A percentile compares a stretch with the other conserved stretches of the same genome.
phyloP scores from a whole-genome alignment of 2,113 vertebrate species.

The Campylomormyrus numenius region DNA sequence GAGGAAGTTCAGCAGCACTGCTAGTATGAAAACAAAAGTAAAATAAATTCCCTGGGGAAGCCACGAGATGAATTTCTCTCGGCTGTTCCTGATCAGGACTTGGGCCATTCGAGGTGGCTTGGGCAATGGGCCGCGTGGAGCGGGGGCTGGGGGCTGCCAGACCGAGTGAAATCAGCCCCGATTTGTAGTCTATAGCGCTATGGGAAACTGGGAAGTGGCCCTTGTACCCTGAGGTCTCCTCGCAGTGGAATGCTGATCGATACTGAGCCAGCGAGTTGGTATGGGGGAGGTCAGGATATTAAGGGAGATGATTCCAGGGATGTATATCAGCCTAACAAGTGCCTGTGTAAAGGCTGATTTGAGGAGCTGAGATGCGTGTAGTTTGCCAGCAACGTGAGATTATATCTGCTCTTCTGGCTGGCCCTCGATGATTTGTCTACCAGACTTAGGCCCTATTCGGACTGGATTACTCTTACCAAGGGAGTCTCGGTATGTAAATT shows the following conservation, averaged over 20 bases:
- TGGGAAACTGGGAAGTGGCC: neutral
- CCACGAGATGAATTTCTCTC: neutral
- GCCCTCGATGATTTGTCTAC: neutral
- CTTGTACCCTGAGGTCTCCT: neutral
- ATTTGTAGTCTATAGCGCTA: neutral
- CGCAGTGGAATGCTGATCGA: neutral
- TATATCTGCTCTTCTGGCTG: neutral
- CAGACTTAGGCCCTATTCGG: neutral
- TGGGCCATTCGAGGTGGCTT: neutral
- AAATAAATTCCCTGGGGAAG: conserved; percentile 13
- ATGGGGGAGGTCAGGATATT: neutral
- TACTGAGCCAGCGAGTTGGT: neutral
- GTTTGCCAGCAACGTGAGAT: neutral
- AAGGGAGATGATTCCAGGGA: neutral
- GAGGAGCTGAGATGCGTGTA: neutral
- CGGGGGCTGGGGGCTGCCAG: neutral
- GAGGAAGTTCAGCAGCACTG: neutral
- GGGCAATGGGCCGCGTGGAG: no score
- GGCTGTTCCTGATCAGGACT: neutral
- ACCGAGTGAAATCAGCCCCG: neutral
- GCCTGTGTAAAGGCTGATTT: neutral
- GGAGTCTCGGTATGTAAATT: neutral
- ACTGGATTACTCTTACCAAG: neutral
- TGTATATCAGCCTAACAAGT: neutral
- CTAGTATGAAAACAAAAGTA: neutral